Evolutionary conservation across 2,113 vertebrate species (phyloP), one percentile per base, ranked within the genome.

Genomic region (Columba janthina): DNA sequence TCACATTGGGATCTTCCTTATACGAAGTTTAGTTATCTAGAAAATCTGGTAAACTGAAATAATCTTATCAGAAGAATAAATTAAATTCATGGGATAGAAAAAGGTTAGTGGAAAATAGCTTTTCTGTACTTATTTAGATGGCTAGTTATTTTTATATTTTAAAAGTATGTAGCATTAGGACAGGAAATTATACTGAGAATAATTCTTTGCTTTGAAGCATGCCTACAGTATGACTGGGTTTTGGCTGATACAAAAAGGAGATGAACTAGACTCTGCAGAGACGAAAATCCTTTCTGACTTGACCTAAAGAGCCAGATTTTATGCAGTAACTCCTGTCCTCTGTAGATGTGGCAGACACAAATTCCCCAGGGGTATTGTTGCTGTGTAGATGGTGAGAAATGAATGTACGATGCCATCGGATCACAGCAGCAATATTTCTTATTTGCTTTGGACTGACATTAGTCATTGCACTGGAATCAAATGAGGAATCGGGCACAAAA

Each of bases 311-410:
- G 53, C 38, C 91, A 44, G 54, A 69, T 75, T 88, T 75, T 19
- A 26, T 31, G 9, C 66, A 75, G 8, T 29, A 66, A 85, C 72
- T 73, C 70, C 44, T 40, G 1, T 25, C 24, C 58, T 56, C 34
- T 12, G 22, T 3, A 54, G 65, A 69, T 1, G 0, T 9, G 71
- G 76, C 9, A 4, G 54, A 58, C 0, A 0, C 64, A 13, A 3
- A 53, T 44, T 69, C 84, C 80, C 74, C 34, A n/a, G 87, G 76
- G 80, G 36, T 38, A 56, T 38, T 40, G 9, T 29, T 80, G 69
- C 62, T 64, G 44, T 11, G 4, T 5, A 19, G 4, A 2, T 7
- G 32, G 54, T 83, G 60, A 60, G 58, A 66, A 62, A 65, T 6
- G 5, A 72, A 13, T 5, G 24, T n/a, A 31, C 36, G 15, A 36